These are phyloP conservation scores for Cerceris rybyensis DNA, from an alignment of 2,888 invertebrate genomes.

Conservation along the genomic window DNA sequence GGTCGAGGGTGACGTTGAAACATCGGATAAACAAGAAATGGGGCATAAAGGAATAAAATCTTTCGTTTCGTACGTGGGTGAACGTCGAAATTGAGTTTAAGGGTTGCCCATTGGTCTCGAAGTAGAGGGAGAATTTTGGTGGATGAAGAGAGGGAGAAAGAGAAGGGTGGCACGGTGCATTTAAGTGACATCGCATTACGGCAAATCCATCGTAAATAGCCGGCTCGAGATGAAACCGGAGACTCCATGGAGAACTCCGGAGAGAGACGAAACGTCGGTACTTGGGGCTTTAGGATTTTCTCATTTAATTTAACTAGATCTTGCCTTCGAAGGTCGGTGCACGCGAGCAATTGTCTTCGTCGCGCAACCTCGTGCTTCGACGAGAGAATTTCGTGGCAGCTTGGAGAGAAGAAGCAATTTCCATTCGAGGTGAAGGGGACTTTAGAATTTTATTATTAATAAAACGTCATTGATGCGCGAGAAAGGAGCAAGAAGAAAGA, in stretches of 20 bases:
- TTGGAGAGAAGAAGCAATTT: not conserved
- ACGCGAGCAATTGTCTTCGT: slow-evolving; percentile 5
- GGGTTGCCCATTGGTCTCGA: slow-evolving; percentile 28
- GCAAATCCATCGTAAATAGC: slow-evolving; percentile 66
- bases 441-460: slow-evolving; percentile 39
- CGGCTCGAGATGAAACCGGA: slow-evolving; percentile 48
- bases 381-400: not conserved
- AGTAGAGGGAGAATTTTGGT: no score
- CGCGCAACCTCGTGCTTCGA: not conserved
- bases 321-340: slow-evolving; percentile 17
- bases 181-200: slow-evolving; percentile 55
- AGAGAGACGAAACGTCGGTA: slow-evolving; percentile 28
- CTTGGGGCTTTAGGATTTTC: slow-evolving; percentile 30
- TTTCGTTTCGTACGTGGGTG: slow-evolving; percentile 25
- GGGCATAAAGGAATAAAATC: slow-evolving; percentile 25
- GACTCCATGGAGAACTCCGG: slow-evolving; percentile 9
- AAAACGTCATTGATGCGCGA: not conserved
- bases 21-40: slow-evolving; percentile 25
- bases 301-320: slow-evolving; percentile 58
- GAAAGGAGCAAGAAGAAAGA: not conserved
- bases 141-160: no score
- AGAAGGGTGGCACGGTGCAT: slow-evolving; percentile 12
- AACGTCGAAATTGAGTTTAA: slow-evolving; percentile 34
- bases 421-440: not conserved
- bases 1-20: not conserved